phyloP scores from a whole-genome alignment of 2,888 invertebrate species.

The Arctia plantaginis region DNA sequence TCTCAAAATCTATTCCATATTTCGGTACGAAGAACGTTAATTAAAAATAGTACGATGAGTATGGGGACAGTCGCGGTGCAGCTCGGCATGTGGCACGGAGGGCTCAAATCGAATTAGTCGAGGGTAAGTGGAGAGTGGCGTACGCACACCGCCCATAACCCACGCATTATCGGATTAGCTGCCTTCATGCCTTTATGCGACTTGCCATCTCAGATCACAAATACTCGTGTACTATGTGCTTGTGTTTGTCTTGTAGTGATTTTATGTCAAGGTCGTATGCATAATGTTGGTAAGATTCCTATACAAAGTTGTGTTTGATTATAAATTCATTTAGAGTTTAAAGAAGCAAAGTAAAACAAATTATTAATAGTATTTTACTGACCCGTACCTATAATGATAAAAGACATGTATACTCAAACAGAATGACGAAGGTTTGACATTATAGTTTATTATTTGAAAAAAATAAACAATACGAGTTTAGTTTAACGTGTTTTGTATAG shows the following conservation, averaged over 20 bases:
- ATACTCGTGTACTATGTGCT: constrained; percentile 38
- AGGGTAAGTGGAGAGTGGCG: constrained; percentile 61
- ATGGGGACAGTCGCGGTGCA: constrained; percentile 60
- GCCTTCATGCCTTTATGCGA: constrained; percentile 27
- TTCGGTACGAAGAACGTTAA: constrained; percentile 53
- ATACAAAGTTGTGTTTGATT: neutral
- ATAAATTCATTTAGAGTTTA: neutral
- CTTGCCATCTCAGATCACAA: constrained; percentile 24
- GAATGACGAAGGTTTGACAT: too few species aligned
- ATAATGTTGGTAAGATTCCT: neutral
- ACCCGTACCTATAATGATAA: neutral
- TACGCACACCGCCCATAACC: constrained; percentile 70
- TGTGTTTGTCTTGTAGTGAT: constrained; percentile 49
- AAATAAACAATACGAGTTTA: too few species aligned
- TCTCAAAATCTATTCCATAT: constrained; percentile 19
- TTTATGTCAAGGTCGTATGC: constrained; percentile 56
- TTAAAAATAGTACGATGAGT: constrained; percentile 72
- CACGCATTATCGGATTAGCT: constrained; percentile 69
- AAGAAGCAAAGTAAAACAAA: neutral
- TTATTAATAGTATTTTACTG: neutral
- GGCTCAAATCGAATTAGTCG: constrained; percentile 69
- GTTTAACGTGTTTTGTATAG: too few species aligned
- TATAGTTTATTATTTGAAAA: too few species aligned
- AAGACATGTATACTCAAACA: too few species aligned
- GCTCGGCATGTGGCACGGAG: constrained; percentile 68